These are phyloP conservation scores for Diplosoma virens DNA, from an alignment of 23 tunicate species.

Conservation along the genomic window DNA sequence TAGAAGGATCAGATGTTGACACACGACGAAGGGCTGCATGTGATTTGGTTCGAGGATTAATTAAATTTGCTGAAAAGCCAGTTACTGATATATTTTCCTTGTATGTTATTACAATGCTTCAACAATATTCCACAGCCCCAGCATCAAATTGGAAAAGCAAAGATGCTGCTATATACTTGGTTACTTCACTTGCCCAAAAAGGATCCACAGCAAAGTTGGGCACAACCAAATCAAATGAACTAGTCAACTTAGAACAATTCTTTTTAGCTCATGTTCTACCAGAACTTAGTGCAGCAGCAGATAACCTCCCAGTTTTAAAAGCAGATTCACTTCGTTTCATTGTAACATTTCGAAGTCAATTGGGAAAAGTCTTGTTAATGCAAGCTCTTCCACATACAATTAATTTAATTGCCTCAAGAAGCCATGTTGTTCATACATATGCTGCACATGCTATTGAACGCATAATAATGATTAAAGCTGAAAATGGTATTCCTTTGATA, in stretches of 20 bases:
- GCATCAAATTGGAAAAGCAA: slow-evolving; percentile 75
- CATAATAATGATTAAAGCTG: slow-evolving; percentile 66
- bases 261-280: slow-evolving; percentile 54
- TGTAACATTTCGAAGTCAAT: slow-evolving; percentile 75
- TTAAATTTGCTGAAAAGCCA: slow-evolving; percentile 67
- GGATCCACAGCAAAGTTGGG: slow-evolving; percentile 83
- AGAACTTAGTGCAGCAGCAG: slow-evolving; percentile 24
- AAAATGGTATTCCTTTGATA: slow-evolving; percentile 39
- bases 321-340: slow-evolving; percentile 80
- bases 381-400: slow-evolving; percentile 49
- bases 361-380: slow-evolving; percentile 55
- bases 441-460: slow-evolving; percentile 95
- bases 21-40: slow-evolving; percentile 95
- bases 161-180: slow-evolving; percentile 92
- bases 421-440: slow-evolving; percentile 87
- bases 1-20: slow-evolving; percentile 92
- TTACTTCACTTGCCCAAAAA: slow-evolving; percentile 90
- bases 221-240: slow-evolving; percentile 76
- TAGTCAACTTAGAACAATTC: slow-evolving; percentile 73
- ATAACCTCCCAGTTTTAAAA: slow-evolving; percentile 63
- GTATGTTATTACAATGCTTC: slow-evolving; percentile 75
- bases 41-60: slow-evolving; percentile 77
- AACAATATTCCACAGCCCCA: slow-evolving; percentile 33
- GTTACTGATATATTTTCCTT: slow-evolving; percentile 80
- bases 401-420: slow-evolving; percentile 26